These are phyloP conservation scores for Urocitellus parryii DNA, from an alignment of 2,113 vertebrate species.

Conservation along the genomic window DNA sequence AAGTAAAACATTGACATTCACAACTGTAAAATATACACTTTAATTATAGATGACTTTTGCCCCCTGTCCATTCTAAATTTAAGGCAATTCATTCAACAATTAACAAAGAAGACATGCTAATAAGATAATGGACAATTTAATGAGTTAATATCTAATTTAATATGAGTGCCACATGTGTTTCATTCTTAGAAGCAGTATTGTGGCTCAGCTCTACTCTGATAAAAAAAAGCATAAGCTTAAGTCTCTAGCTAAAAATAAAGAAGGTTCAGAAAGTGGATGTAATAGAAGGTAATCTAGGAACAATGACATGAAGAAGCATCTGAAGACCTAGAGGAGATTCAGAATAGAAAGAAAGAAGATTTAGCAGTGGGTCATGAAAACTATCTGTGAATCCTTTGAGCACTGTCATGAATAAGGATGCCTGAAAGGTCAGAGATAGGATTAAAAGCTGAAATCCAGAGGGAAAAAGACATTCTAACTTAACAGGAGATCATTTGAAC, in stretches of 20 bases:
- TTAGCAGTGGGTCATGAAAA: neutral
- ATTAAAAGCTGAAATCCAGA: neutral
- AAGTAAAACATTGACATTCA: neutral
- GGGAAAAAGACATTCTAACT: neutral
- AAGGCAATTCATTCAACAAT: neutral
- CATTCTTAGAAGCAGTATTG: neutral
- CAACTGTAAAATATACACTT: neutral
- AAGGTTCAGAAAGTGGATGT: neutral
- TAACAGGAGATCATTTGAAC: neutral
- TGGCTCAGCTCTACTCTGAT: neutral
- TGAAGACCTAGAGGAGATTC: neutral
- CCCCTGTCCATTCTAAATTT: neutral
- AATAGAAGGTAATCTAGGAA: neutral
- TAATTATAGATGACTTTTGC: neutral
- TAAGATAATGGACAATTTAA: neutral
- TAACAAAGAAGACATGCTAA: neutral
- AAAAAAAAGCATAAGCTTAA: neutral
- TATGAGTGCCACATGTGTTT: neutral
- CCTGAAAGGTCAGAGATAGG: neutral
- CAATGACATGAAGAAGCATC: neutral
- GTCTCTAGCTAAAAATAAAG: neutral
- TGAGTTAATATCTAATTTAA: neutral
- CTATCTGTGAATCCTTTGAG: neutral
- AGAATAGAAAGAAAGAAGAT: neutral
- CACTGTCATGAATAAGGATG: neutral